Conservation (phyloP, 2,888 invertebrate genomes). For the Pristionchus japonicus region DNA sequence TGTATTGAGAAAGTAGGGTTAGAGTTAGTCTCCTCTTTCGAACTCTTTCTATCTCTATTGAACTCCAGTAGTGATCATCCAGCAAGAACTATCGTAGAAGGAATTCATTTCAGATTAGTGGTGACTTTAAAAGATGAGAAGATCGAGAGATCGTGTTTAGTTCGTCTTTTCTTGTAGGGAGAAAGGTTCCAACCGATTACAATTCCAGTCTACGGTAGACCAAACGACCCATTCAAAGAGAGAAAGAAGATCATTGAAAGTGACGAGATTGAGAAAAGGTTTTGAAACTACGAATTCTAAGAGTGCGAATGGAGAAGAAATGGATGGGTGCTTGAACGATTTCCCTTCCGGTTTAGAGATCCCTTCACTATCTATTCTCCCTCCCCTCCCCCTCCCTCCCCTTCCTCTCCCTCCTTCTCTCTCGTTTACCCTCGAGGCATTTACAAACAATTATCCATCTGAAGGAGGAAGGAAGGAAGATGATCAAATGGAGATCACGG, state of each 20-base stretch:
- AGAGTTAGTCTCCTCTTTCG: neutral
- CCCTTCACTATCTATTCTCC: neutral
- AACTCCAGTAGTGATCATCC: too few species aligned
- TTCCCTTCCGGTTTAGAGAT: neutral
- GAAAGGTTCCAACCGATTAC: neutral
- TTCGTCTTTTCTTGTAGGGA: neutral
- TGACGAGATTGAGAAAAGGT: neutral
- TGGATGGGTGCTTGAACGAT: conserved; percentile 4
- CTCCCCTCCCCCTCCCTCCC: too few species aligned
- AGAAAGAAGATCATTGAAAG: neutral
- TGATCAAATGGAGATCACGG: neutral
- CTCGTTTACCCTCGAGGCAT: neutral
- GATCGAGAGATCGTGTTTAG: neutral
- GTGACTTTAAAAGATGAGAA: neutral
- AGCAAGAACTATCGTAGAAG: neutral
- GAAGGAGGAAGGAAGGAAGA: neutral
- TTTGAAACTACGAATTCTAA: neutral
- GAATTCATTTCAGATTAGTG: neutral
- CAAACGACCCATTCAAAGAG: neutral
- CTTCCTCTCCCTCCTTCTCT: neutral
- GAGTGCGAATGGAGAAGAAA: neutral
- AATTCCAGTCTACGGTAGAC: neutral
- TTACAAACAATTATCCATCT: neutral
- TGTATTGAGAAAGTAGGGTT: neutral
- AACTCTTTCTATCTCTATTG: neutral